Conservation (phyloP, 2,113 vertebrate genomes). For the Varanus salvator region DNA sequence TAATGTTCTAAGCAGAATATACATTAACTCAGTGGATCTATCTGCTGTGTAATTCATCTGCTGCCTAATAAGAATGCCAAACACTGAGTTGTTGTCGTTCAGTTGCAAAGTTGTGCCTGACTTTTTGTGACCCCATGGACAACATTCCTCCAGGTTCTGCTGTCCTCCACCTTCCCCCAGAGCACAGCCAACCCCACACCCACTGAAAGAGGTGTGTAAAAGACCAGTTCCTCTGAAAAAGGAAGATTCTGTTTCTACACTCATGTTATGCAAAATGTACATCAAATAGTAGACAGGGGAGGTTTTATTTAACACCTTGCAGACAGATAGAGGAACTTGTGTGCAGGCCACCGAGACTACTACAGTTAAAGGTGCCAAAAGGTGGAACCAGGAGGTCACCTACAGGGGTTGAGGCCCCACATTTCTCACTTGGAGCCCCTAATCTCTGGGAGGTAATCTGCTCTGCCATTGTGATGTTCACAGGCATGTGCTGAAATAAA, state of each 20-base stretch:
- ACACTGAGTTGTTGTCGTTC: neutral
- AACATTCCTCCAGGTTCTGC: no score
- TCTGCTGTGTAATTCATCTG: neutral
- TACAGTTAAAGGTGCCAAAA: neutral
- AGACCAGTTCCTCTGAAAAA: neutral
- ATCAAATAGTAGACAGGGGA: neutral
- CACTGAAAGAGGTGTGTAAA: neutral
- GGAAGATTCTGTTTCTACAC: neutral
- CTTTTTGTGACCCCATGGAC: no score
- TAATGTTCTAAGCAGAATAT: neutral
- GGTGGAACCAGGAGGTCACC: no score
- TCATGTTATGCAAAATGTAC: neutral
- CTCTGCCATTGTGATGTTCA: no score
- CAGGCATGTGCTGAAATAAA: no score
- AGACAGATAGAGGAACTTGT: neutral
- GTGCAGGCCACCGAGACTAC: neutral
- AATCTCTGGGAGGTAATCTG: no score
- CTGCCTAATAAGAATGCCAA: constrained; percentile 11
- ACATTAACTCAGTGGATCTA: neutral
- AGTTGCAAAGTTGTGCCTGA: no score
- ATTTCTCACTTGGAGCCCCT: no score
- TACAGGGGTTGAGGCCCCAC: no score
- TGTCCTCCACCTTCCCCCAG: no score
- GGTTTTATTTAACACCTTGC: constrained; percentile 2
- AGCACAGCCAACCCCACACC: no score